phyloP scores from a whole-genome alignment of 37 sponge, comb jelly and placozoan genomes.

The Crambe crambe region DNA sequence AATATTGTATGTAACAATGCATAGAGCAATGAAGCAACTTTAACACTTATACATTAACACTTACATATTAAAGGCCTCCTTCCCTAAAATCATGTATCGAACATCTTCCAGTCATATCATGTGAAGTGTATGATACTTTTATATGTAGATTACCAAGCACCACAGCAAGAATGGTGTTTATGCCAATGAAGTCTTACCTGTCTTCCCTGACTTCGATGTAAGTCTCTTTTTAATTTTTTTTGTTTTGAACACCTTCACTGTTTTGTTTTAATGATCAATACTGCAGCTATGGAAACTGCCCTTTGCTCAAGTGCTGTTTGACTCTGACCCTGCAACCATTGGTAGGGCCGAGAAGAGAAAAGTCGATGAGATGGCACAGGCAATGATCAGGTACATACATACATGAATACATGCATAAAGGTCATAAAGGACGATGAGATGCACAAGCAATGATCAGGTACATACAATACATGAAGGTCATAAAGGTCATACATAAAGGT shows the following conservation, averaged over 20 bases:
- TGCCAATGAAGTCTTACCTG: conserved; percentile 80
- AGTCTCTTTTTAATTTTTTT: neutral
- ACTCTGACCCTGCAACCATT: conserved; percentile 81
- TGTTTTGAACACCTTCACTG: neutral
- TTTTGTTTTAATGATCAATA: neutral
- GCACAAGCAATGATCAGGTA: no score
- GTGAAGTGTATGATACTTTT: neutral
- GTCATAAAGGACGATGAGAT: neutral
- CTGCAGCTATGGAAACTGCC: conserved; percentile 91
- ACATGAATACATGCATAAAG: no score
- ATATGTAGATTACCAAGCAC: conserved; percentile 75
- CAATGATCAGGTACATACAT: conserved; percentile 87
- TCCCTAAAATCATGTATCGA: neutral
- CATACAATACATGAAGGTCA: no score
- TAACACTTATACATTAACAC: no score
- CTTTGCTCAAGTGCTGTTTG: conserved; percentile 97
- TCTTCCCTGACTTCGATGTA: conserved; percentile 94
- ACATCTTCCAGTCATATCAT: neutral
- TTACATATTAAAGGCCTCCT: neutral
- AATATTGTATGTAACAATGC: neutral
- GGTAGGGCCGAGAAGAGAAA: conserved; percentile 47
- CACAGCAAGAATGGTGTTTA: conserved; percentile 93
- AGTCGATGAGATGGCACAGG: conserved; percentile 84
- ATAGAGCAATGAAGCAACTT: no score
- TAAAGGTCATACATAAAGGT: no score